phyloP scores from a whole-genome alignment of 1,140 invertebrate species.

The Pentalonia nigronervosa region DNA sequence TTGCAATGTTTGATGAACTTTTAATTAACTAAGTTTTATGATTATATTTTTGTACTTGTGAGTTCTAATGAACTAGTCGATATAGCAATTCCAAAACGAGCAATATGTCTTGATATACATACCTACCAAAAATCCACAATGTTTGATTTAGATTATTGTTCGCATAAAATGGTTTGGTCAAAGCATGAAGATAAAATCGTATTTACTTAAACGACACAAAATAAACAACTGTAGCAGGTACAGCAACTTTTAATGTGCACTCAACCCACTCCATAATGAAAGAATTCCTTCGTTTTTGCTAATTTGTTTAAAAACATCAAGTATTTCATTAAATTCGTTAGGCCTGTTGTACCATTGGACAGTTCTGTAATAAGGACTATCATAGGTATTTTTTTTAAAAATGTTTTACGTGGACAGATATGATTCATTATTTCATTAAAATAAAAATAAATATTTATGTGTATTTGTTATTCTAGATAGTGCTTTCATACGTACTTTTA shows the following conservation, averaged over 20 bases:
- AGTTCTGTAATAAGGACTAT: constrained; percentile 51
- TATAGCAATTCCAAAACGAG: constrained; percentile 83
- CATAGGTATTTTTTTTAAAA: constrained; percentile 64
- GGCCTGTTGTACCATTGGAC: constrained; percentile 72
- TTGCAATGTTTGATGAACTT: constrained; percentile 75
- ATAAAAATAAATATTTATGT: constrained; percentile 89
- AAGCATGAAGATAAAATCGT: constrained; percentile 66
- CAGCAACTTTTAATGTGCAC: constrained; percentile 95
- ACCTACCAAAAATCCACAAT: constrained; percentile 77
- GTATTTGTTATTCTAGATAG: constrained; percentile 75
- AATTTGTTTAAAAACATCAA: constrained; percentile 96
- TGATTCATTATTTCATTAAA: constrained; percentile 99
- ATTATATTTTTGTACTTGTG: constrained; percentile 97
- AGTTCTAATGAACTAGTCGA: constrained; percentile 94
- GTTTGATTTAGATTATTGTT: constrained; percentile 67
- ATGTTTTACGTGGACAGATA: constrained; percentile 81
- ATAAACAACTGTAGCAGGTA: constrained; percentile 96
- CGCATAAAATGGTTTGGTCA: neutral
- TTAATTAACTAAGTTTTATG: constrained; percentile 87
- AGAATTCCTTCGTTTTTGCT: constrained; percentile 83
- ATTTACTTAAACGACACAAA: constrained; percentile 97
- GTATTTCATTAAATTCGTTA: constrained; percentile 86
- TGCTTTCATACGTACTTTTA: constrained; percentile 95
- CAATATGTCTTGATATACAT: constrained; percentile 81
- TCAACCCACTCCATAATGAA: constrained; percentile 95